These are phyloP conservation scores for Sebastes matsubarae DNA, from an alignment of 2,797 vertebrate genomes.

Conservation along the genomic window DNA sequence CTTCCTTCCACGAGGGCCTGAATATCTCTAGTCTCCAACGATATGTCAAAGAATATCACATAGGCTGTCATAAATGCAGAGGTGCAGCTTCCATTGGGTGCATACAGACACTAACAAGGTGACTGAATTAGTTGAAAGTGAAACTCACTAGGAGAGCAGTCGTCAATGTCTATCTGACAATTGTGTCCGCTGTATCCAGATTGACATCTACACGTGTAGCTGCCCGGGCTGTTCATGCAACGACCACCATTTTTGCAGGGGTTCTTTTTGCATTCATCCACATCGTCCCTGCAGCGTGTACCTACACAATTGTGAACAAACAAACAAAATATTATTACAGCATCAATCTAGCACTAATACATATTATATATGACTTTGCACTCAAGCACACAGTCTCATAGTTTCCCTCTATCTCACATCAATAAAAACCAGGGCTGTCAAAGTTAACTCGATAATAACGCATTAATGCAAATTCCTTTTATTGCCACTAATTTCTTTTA, in stretches of 20 bases:
- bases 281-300: slow-evolving; percentile 78
- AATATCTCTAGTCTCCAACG: not conserved
- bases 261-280: slow-evolving; percentile 81
- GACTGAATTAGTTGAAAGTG: not conserved
- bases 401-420: not conserved
- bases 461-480: too few relatives aligned
- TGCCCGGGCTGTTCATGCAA: slow-evolving; percentile 81
- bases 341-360: not conserved
- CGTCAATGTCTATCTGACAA: slow-evolving; percentile 85
- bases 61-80: not conserved
- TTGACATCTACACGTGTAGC: slow-evolving; percentile 82
- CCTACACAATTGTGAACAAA: slow-evolving; percentile 61
- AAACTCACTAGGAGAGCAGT: slow-evolving; percentile 85
- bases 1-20: not conserved
- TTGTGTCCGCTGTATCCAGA: slow-evolving; percentile 83
- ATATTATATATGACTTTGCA: not conserved
- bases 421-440: not conserved
- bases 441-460: too few relatives aligned
- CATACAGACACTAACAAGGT: not conserved
- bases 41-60: not conserved
- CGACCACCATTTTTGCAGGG: slow-evolving; percentile 80
- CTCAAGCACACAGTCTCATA: not conserved
- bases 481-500: too few relatives aligned
- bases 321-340: not conserved
- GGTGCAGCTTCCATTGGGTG: not conserved